Percentiles rank a stretch among this genome's conserved stretches.
Evolutionary conservation across 1,140 invertebrate species (phyloP).

Genomic region (Apocrypta bakeri): DNA sequence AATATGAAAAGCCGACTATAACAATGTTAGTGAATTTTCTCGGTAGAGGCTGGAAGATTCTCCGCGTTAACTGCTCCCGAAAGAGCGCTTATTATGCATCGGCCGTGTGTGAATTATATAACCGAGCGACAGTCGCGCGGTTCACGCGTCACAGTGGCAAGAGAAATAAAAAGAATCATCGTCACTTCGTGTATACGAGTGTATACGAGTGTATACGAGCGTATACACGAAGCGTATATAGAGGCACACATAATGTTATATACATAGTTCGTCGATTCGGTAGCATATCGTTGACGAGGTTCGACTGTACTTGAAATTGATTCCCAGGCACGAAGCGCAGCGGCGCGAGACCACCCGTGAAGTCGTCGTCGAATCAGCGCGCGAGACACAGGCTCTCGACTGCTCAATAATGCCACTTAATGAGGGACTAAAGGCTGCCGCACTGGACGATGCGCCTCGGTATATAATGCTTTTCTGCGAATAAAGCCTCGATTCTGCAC

Average conservation of each 20-base stretch:
- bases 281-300: conserved; percentile 56
- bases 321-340: conserved; percentile 28
- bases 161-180: conserved; percentile 1
- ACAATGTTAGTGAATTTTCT: too few species aligned
- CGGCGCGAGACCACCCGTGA: conserved; percentile 59
- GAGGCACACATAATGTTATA: too few species aligned
- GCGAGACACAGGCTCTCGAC: conserved; percentile 37
- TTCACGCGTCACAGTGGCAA: not conserved
- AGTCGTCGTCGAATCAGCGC: conserved; percentile 57
- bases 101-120: too few species aligned
- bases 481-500: not conserved
- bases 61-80: not conserved
- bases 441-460: not conserved
- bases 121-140: too few species aligned
- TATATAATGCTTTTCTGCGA: conserved; percentile 14
- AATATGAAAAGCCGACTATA: too few species aligned
- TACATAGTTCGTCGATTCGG: conserved; percentile 38
- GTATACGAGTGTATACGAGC: too few species aligned
- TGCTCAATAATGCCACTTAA: conserved; percentile 41
- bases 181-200: not conserved
- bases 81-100: not conserved
- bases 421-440: conserved; percentile 36
- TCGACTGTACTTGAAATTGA: conserved; percentile 61
- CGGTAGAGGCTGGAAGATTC: not conserved
- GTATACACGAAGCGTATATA: too few species aligned